These are phyloP conservation scores for Drosophila eugracilis DNA, from an alignment of 1,140 invertebrate species.

Conservation along the genomic window DNA sequence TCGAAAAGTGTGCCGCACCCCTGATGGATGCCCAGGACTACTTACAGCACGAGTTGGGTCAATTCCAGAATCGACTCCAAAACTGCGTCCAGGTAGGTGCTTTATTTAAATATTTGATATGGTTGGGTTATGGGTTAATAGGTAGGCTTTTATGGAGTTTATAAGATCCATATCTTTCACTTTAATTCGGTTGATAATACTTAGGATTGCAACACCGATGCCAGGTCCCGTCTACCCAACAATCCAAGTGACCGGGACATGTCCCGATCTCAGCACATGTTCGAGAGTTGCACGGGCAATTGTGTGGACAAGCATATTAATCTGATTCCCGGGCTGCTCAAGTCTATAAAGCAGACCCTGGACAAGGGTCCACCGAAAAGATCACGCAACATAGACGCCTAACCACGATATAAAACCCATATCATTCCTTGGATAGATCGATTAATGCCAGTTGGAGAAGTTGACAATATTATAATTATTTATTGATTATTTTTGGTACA, in stretches of 20 bases:
- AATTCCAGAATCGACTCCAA: constrained; percentile 92
- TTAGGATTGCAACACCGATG: constrained; percentile 90
- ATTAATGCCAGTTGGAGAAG: too few relatives aligned
- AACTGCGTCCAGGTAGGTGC: constrained; percentile 90
- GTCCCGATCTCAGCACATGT: constrained; percentile 89
- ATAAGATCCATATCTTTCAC: too few relatives aligned
- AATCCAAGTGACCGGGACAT: constrained; percentile 89
- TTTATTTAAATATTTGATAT: not conserved
- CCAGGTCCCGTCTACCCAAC: constrained; percentile 90
- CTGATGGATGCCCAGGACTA: constrained; percentile 92
- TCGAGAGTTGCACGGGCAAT: constrained; percentile 93
- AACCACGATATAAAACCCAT: not conserved
- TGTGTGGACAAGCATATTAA: constrained; percentile 94
- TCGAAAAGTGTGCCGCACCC: constrained; percentile 91
- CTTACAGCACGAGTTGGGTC: constrained; percentile 88
- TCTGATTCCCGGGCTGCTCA: constrained; percentile 90
- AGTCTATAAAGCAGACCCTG: constrained; percentile 90
- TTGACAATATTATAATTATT: constrained; percentile 34
- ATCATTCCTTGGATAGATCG: too few relatives aligned
- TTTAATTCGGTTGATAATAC: not conserved
- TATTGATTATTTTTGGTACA: constrained; percentile 70
- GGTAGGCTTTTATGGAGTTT: too few relatives aligned
- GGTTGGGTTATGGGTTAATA: not conserved
- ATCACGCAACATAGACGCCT: constrained; percentile 8
- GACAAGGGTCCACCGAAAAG: constrained; percentile 54